Evolutionary conservation across 2,797 vertebrate genomes (phyloP).

Genomic region (Anableps anableps): DNA sequence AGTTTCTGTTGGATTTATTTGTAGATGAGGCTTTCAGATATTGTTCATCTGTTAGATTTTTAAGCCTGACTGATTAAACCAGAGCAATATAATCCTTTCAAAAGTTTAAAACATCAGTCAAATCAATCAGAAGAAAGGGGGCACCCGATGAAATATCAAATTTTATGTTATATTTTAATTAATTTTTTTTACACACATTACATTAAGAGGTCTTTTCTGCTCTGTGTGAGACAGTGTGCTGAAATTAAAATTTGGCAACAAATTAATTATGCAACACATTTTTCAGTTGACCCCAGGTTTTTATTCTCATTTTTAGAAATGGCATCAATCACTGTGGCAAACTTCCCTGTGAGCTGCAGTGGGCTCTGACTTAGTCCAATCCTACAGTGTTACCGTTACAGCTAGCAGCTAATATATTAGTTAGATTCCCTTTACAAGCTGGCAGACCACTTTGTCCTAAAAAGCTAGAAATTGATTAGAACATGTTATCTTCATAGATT

Average conservation of each 20-base stretch:
- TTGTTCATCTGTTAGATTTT: background rate
- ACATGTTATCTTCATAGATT: background rate
- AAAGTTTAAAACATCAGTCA: background rate
- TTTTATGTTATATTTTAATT: background rate
- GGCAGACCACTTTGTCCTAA: background rate
- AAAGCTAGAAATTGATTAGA: background rate
- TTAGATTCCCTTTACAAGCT: background rate
- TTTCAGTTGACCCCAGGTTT: background rate
- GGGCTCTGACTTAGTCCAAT: background rate
- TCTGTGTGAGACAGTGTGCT: background rate
- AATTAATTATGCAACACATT: background rate
- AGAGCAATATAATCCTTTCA: background rate
- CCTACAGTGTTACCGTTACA: background rate
- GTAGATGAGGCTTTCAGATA: background rate
- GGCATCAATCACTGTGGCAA: background rate
- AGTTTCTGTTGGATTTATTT: background rate
- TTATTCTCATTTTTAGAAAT: background rate
- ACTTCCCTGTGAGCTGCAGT: background rate
- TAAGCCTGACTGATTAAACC: background rate
- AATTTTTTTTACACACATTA: background rate
- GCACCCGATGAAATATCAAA: background rate
- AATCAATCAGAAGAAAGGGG: background rate
- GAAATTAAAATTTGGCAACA: background rate
- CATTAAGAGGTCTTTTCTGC: background rate
- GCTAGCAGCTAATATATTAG: background rate